Conservation (phyloP, 2,888 invertebrate genomes). For the Ethmia dodecea region DNA sequence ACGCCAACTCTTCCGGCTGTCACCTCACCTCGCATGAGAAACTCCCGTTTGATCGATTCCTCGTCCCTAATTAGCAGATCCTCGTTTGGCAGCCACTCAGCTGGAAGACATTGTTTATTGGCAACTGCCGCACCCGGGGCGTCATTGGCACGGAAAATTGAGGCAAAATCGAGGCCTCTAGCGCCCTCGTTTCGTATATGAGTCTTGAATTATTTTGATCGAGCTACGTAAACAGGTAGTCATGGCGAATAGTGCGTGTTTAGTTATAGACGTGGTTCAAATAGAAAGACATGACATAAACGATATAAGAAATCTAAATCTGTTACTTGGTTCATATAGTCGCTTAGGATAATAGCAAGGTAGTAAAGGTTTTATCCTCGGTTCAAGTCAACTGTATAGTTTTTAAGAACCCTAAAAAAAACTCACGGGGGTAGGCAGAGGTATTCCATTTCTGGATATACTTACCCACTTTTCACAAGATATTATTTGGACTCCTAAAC, state of each 20-base stretch:
- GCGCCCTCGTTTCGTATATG: slow-evolving; percentile 35
- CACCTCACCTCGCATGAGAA: slow-evolving; percentile 71
- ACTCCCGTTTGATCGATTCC: slow-evolving; percentile 60
- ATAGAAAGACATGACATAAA: too few species aligned
- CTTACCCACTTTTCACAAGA: too few species aligned
- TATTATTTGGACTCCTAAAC: too few species aligned
- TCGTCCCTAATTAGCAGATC: slow-evolving; percentile 70
- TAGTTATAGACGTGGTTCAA: too few species aligned
- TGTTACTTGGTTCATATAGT: too few species aligned
- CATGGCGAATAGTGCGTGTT: background rate
- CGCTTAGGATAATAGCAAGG: too few species aligned
- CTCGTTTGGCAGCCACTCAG: slow-evolving; percentile 49
- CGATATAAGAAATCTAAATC: too few species aligned
- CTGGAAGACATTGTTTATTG: slow-evolving; percentile 76
- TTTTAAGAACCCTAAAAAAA: too few species aligned
- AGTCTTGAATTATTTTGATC: slow-evolving; percentile 24
- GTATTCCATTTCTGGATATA: too few species aligned
- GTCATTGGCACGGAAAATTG: slow-evolving; percentile 69
- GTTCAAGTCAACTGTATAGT: too few species aligned
- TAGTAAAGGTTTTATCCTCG: too few species aligned
- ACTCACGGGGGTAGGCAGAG: too few species aligned
- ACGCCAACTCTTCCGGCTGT: slow-evolving; percentile 41
- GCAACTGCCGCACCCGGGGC: slow-evolving; percentile 52
- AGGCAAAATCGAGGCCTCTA: slow-evolving; percentile 52
- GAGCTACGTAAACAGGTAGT: background rate